A percentile compares a stretch with the other conserved stretches of the same genome.
Evolutionary conservation across 1,140 invertebrate genomes (phyloP).

Genomic region (Neotoxoptera formosana): DNA sequence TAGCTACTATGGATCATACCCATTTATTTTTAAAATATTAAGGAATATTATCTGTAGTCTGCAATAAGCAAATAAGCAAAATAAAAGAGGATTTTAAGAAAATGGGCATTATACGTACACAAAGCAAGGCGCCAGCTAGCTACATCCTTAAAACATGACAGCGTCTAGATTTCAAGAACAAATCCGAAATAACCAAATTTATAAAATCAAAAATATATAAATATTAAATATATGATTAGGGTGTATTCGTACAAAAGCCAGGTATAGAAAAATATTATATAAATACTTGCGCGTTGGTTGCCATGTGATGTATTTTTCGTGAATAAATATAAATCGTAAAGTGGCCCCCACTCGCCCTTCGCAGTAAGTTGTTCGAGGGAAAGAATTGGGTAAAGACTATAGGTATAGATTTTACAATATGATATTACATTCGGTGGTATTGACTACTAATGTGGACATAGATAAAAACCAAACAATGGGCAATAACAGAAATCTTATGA

Average conservation of each 20-base stretch:
- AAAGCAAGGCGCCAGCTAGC: not conserved
- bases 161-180: not conserved
- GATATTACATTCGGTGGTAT: not conserved
- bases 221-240: not conserved
- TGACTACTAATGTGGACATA: not conserved
- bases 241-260: not conserved
- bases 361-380: not conserved
- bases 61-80: not conserved
- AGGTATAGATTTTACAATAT: not conserved
- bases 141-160: not conserved
- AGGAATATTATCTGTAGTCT: not conserved
- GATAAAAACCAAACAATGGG: constrained; percentile 39
- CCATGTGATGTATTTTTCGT: not conserved
- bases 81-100: not conserved
- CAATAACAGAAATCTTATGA: constrained; percentile 20
- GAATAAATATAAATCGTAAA: not conserved
- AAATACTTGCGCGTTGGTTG: not conserved
- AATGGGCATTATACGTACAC: not conserved
- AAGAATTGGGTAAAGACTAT: not conserved
- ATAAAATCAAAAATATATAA: not conserved
- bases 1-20: not conserved
- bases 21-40: not conserved
- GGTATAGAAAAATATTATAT: not conserved
- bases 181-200: not conserved
- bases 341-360: not conserved